Evolutionary conservation across 2,113 vertebrate genomes (phyloP).

Genomic region (Pluvianellus socialis): DNA sequence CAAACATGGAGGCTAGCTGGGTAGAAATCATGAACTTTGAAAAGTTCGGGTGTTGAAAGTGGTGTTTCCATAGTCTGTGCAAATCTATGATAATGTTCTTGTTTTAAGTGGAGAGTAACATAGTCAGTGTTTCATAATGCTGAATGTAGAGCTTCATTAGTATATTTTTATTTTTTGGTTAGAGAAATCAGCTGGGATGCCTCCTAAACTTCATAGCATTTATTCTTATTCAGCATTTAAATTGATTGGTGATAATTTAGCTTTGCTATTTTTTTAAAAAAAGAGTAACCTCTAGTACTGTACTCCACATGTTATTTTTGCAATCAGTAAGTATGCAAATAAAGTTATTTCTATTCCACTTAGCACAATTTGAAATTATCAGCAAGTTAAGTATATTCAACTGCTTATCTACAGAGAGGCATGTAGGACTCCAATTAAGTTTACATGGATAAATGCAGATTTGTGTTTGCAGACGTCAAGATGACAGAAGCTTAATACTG

Average conservation of each 20-base stretch:
- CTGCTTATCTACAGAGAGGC: conserved; percentile 68
- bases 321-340: conserved; percentile 29
- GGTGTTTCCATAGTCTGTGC: neutral
- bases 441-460: conserved; percentile 71
- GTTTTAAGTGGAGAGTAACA: neutral
- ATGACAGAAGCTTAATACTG: conserved; percentile 73
- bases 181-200: neutral
- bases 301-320: neutral
- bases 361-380: conserved; percentile 62
- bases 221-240: neutral
- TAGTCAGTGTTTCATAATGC: neutral
- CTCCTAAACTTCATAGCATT: neutral
- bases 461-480: conserved; percentile 62
- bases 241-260: neutral
- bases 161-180: neutral
- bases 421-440: conserved; percentile 71
- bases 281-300: neutral
- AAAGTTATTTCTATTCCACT: conserved; percentile 62
- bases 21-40: neutral
- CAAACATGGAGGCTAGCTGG: neutral
- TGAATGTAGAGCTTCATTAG: neutral
- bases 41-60: neutral
- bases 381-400: conserved; percentile 67
- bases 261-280: neutral
- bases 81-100: neutral